Conservation (phyloP, 2,888 invertebrate genomes). For the Automeris io region DNA sequence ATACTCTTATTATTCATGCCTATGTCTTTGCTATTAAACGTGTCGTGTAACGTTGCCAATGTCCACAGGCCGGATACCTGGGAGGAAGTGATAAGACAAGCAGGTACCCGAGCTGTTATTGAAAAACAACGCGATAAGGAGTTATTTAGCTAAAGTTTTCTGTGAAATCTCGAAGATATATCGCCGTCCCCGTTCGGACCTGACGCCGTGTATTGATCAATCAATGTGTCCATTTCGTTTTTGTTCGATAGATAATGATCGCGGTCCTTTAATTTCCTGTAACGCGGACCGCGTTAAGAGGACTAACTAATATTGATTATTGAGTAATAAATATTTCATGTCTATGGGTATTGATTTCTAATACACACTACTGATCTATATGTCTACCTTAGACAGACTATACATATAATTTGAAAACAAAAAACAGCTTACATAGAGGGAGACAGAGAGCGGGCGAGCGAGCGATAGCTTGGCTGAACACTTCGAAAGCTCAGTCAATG, state of each 20-base stretch:
- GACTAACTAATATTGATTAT: constrained; percentile 20
- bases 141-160: constrained; percentile 5
- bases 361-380: too few species aligned
- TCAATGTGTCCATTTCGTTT: constrained; percentile 30
- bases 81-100: constrained; percentile 5
- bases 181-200: constrained; percentile 16
- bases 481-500: too few species aligned
- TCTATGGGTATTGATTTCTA: too few species aligned
- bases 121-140: constrained; percentile 6
- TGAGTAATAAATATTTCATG: too few species aligned
- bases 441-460: too few species aligned
- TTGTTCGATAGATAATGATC: constrained; percentile 39
- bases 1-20: constrained; percentile 7
- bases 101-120: constrained; percentile 4
- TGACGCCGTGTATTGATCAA: constrained; percentile 32
- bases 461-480: too few species aligned
- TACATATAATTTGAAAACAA: too few species aligned
- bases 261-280: constrained; percentile 28
- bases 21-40: constrained; percentile 3
- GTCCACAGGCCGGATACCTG: constrained; percentile 14
- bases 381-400: too few species aligned
- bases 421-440: too few species aligned
- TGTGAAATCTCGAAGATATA: constrained; percentile 14
- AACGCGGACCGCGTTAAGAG: constrained; percentile 24
- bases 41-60: constrained; percentile 11